Base-by-base conservation (phyloP, 2,797 vertebrate genomes). In the Pithecia hirsuta region DNA sequence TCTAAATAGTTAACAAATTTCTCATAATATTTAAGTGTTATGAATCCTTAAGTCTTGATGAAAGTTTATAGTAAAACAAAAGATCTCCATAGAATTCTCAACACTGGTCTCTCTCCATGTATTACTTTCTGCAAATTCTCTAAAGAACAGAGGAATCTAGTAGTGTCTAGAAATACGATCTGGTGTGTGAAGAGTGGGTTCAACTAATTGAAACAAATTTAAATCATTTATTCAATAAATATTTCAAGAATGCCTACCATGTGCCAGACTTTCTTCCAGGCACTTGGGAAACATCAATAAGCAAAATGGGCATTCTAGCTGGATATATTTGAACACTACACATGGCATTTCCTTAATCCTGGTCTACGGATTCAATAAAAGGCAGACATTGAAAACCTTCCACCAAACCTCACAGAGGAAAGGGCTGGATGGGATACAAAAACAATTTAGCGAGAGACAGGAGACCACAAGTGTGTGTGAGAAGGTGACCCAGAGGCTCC, bases 1-100 rank as follows among this genome's bases (percentile, higher is more conserved):
- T 86, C 72, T 82, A 28, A 50, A 33, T 36, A 46, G n/a, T 94
- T 87, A 74, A 83, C 9, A 67, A n/a, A 50, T 79, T 67, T 93
- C 30, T 91, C 57, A 39, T 57, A 57, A 87, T 64, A 88, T 33
- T 7, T 79, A 78, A 74, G 14, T 46, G 2, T 55, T 90, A 80
- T 87, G 79, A 96, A 87, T 78, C 11, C 59, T 92, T 90, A 86
- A 75, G 4, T 91, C 67, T 88, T 95, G 3, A 52, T 78, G 30
- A 82, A 82, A 78, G 13, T 83, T 52, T 83, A 57, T 6, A 92
- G 70, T 14, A 50, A 70, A 90, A 86, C 84, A 59, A 72, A 92
- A 80, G 70, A 20, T 39, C 70, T 70, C 44, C 12, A 64, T 19
- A 13, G 52, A 70, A 95, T 93, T 89, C 67, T 76, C 44, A 92